Conservation (phyloP, 92 coral and sea anemone species). For the Virgularia gustaviana region DNA sequence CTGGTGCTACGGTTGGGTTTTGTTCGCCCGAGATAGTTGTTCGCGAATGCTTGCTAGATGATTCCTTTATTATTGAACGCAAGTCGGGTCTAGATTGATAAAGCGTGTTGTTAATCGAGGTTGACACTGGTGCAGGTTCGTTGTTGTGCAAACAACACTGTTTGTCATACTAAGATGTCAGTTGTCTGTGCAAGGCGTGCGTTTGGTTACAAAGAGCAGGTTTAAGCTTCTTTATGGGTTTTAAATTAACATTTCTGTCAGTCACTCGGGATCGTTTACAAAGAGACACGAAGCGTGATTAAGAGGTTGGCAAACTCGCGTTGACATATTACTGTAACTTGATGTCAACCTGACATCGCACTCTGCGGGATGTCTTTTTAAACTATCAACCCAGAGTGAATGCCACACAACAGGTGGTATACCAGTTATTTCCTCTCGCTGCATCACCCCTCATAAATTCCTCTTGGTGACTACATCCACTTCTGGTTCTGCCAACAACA, state of each 20-base stretch:
- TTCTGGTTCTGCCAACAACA: too few relatives aligned
- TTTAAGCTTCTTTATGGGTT: constrained; percentile 27
- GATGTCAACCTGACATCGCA: constrained; percentile 34
- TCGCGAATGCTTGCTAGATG: too few relatives aligned
- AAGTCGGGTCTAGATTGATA: constrained; percentile 21
- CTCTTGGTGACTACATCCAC: neutral
- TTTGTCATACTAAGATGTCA: constrained; percentile 40
- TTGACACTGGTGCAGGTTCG: neutral
- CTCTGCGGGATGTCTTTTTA: constrained; percentile 30
- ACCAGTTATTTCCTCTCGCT: constrained; percentile 29
- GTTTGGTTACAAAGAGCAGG: constrained; percentile 8
- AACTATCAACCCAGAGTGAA: constrained; percentile 31
- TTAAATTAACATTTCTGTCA: constrained; percentile 35
- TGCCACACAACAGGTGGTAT: constrained; percentile 34
- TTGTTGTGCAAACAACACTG: constrained; percentile 26
- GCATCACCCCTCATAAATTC: constrained; percentile 18
- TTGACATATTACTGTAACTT: constrained; percentile 38
- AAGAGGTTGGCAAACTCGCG: constrained; percentile 37
- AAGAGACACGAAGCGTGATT: constrained; percentile 25
- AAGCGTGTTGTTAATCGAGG: constrained; percentile 28
- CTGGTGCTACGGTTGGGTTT: too few relatives aligned
- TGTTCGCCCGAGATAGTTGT: too few relatives aligned
- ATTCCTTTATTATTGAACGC: constrained; percentile 21
- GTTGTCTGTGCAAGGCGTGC: neutral
- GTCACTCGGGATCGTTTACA: constrained; percentile 39